Evolutionary conservation across 1,140 invertebrate genomes (phyloP), one percentile per base, ranked within the genome.

Genomic region (Maconellicoccus hirsutus): DNA sequence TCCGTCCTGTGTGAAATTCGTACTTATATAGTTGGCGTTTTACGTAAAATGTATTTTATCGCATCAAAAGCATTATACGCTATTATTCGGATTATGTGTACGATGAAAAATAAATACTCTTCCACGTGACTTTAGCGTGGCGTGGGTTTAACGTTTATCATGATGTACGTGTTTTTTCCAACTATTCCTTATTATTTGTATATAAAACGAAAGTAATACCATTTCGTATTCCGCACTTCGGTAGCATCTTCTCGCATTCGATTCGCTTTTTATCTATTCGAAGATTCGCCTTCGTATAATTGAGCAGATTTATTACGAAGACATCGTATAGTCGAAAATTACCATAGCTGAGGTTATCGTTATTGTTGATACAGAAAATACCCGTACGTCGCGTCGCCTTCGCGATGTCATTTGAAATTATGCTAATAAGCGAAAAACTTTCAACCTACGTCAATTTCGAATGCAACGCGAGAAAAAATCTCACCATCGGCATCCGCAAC

Each of bases 141-240:
- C 42, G 42, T 52, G 42, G 42, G n/a, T 52, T 52, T 19, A 52
- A 52, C 42, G 42, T 52, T 52, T 52, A 52, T 52, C 42, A 52
- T 19, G 42, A 52, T 52, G 42, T 52, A 52, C 42, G 42, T 52
- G 42, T 14, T 52, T 52, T 52, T 52, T 52, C n/a, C 42, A 6
- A 52, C 42, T 52, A 52, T 19, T 52, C n/a, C 10, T 52, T 52
- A 33, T 52, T 52, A 52, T 52, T 52, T 52, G 42, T 52, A 52
- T 33, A 33, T 12, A 12, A 33, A 52, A 52, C 42, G 42, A 52
- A 52, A 52, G 12, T 52, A 52, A 19, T 16, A 16, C n/a, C 42
- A 19, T 16, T 52, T 52, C 12, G n/a, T 52, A 52, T 52, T 52
- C 42, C 42, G 42, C 12, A 3, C 29, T 33, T 6, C 42, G 42